phyloP scores from a whole-genome alignment of 2,113 vertebrate species.

The Alethe diademata region DNA sequence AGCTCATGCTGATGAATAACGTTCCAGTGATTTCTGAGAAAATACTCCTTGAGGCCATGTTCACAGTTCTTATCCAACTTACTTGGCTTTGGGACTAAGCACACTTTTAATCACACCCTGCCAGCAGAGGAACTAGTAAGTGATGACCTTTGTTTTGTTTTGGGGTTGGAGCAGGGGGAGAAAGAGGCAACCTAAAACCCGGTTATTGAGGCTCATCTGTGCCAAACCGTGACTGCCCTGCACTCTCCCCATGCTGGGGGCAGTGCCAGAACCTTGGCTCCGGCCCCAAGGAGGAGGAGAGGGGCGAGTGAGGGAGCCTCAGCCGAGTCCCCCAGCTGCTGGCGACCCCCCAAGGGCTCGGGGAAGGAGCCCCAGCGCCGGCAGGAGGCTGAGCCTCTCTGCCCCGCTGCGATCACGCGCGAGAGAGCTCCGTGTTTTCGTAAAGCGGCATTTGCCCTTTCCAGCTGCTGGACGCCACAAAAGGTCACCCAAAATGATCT shows the following conservation, averaged over 20 bases:
- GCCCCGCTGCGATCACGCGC: fast-evolving
- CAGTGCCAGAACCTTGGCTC: not conserved
- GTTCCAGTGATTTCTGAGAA: not conserved
- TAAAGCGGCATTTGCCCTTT: not conserved
- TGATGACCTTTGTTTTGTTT: not conserved
- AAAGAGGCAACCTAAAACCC: not conserved
- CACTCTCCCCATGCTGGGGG: fast-evolving
- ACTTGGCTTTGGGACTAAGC: not conserved
- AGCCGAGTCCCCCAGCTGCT: not conserved
- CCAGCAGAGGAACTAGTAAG: not conserved
- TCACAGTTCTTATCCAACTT: not conserved
- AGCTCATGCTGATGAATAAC: not conserved
- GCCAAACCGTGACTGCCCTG: fast-evolving
- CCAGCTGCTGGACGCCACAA: not conserved
- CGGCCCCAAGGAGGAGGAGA: fast-evolving
- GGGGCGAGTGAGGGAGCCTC: fast-evolving
- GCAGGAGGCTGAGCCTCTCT: not conserved
- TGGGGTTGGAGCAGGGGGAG: not conserved
- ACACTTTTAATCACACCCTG: not conserved
- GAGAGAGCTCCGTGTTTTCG: not conserved
- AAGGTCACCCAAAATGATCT: not conserved
- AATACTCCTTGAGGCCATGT: not conserved
- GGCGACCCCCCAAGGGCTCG: fast-evolving
- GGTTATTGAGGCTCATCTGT: fast-evolving
- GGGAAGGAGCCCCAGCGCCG: not conserved